These are phyloP conservation scores for Sciurus carolinensis DNA, from an alignment of 2,797 vertebrate species.

Conservation along the genomic window DNA sequence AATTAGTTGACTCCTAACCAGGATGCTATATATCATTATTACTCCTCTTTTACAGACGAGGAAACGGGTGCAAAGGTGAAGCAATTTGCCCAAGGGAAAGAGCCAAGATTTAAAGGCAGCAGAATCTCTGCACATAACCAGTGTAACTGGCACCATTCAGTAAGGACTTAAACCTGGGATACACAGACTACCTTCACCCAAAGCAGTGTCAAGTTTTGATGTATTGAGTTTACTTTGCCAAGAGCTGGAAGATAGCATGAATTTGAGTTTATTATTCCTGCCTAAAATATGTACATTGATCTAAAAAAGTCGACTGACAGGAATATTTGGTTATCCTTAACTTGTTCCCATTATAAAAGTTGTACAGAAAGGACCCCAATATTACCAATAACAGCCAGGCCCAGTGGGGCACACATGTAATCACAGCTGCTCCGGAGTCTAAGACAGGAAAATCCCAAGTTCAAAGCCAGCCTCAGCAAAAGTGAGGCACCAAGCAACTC, in stretches of 20 bases:
- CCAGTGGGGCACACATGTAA: no score
- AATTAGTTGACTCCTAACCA: background rate
- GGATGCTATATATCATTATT: background rate
- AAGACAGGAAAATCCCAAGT: no score
- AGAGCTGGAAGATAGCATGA: background rate
- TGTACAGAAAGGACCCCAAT: background rate
- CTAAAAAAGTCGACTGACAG: background rate
- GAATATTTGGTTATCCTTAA: slow-evolving; percentile 21
- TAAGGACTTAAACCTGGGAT: background rate
- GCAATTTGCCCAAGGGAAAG: background rate
- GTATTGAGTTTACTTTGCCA: background rate
- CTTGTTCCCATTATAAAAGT: background rate
- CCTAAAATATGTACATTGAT: background rate
- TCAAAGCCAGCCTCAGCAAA: no score
- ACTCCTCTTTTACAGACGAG: background rate
- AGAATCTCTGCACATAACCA: background rate
- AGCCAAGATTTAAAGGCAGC: background rate
- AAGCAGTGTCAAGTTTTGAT: background rate
- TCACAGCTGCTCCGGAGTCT: no score
- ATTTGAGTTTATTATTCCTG: background rate
- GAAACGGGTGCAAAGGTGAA: background rate
- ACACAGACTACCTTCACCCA: background rate
- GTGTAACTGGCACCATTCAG: background rate
- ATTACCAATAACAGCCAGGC: background rate
- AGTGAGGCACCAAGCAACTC: no score